phyloP scores from a whole-genome alignment of 2,797 vertebrate genomes.

The Channa striata region DNA sequence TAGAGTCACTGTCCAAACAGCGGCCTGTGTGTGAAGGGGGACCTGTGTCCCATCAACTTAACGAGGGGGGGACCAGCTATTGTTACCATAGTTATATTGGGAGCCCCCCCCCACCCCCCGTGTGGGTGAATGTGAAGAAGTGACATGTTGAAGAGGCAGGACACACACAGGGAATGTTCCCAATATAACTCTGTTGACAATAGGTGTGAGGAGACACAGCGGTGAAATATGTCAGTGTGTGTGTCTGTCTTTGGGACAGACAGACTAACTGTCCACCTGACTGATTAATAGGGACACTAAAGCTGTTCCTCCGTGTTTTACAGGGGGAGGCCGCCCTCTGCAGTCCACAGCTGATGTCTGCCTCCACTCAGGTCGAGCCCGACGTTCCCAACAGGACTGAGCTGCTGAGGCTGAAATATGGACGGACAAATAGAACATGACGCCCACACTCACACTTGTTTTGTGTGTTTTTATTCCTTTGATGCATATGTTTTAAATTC shows the following conservation, averaged over 20 bases:
- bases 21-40: too few species aligned
- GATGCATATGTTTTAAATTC: too few species aligned
- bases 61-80: slow-evolving; percentile 28
- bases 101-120: slow-evolving; percentile 14
- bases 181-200: slow-evolving; percentile 58
- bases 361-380: too few species aligned
- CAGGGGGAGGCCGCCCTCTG: slow-evolving; percentile 29
- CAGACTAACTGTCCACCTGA: too few species aligned
- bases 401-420: too few species aligned
- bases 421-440: too few species aligned
- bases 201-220: slow-evolving; percentile 42
- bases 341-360: neutral
- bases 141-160: slow-evolving; percentile 53
- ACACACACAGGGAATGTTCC: slow-evolving; percentile 39
- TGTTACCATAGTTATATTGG: slow-evolving; percentile 58
- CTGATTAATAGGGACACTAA: too few species aligned
- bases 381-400: too few species aligned
- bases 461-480: too few species aligned
- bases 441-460: too few species aligned
- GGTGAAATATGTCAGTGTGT: slow-evolving; percentile 23
- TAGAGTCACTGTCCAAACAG: too few species aligned
- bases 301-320: neutral
- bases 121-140: slow-evolving; percentile 28
- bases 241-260: too few species aligned
- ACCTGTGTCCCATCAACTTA: slow-evolving; percentile 29